phyloP scores from a whole-genome alignment of 2,888 invertebrate species.

The Seladonia tumulorum region DNA sequence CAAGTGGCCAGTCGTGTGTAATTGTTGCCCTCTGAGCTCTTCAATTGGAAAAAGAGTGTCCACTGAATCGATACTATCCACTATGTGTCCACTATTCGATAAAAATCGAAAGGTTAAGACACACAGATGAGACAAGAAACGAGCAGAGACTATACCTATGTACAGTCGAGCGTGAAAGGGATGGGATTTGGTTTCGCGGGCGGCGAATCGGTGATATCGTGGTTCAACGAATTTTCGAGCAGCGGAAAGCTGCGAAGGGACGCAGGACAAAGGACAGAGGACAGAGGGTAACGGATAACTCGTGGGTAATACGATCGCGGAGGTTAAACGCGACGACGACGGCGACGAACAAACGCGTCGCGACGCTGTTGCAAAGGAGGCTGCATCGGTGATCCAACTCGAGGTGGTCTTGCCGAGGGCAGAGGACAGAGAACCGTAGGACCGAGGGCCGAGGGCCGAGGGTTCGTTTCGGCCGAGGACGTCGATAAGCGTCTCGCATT shows the following conservation, averaged over 20 bases:
- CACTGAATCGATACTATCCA: too few species aligned
- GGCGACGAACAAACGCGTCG: background rate
- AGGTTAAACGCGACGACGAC: slow-evolving; percentile 40
- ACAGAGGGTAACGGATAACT: slow-evolving; percentile 1
- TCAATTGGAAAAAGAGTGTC: too few species aligned
- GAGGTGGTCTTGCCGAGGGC: background rate
- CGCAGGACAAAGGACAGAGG: slow-evolving; percentile 10
- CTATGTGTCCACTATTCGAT: too few species aligned
- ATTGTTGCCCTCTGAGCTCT: too few species aligned
- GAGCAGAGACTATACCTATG: too few species aligned
- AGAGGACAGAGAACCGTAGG: background rate
- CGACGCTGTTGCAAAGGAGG: slow-evolving; percentile 14
- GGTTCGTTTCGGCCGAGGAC: slow-evolving; percentile 65
- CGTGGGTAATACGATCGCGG: slow-evolving; percentile 35
- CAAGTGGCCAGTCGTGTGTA: too few species aligned
- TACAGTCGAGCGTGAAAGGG: slow-evolving; percentile 20
- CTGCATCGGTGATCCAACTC: slow-evolving; percentile 23
- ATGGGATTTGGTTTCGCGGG: slow-evolving; percentile 59
- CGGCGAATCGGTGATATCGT: slow-evolving; percentile 60
- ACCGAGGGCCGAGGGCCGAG: slow-evolving; percentile 24
- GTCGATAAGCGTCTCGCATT: slow-evolving; percentile 78
- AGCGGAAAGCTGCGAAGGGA: slow-evolving; percentile 17
- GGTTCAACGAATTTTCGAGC: slow-evolving; percentile 57
- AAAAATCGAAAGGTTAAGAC: too few species aligned
- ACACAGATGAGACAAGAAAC: background rate